Evolutionary conservation across 2,797 vertebrate species (phyloP).

Genomic region (Margarornis squamiger): DNA sequence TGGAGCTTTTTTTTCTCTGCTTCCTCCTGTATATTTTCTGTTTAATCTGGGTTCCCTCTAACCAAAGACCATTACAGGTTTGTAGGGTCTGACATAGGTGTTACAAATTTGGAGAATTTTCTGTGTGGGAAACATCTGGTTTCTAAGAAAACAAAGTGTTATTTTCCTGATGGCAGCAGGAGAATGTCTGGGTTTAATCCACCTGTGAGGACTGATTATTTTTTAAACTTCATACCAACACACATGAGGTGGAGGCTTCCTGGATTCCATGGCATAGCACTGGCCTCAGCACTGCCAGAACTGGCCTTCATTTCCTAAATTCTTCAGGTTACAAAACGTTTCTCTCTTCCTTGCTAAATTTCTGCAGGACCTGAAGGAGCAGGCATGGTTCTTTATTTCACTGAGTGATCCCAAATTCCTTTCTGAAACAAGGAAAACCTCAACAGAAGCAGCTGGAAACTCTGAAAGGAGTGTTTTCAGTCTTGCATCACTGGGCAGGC

Average conservation of each 20-base stretch:
- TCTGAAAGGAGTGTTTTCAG: not conserved
- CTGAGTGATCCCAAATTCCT: not conserved
- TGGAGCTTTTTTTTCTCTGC: not conserved
- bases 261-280: not conserved
- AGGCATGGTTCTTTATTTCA: not conserved
- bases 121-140: slow-evolving; percentile 13
- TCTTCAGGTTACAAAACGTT: not conserved
- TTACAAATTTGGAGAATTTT: not conserved
- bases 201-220: slow-evolving; percentile 48
- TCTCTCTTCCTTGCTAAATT: not conserved
- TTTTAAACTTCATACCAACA: slow-evolving; percentile 1
- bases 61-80: not conserved
- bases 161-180: slow-evolving; percentile 1
- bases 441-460: not conserved
- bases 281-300: not conserved
- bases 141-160: not conserved
- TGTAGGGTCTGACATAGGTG: not conserved
- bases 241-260: slow-evolving; percentile 6
- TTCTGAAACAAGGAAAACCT: not conserved
- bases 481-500: not conserved
- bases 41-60: not conserved
- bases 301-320: not conserved
- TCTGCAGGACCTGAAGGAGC: not conserved
- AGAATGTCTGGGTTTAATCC: slow-evolving; percentile 30
- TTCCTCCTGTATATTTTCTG: not conserved